Conservation (phyloP, 2,888 invertebrate species). For the Drosophila ochracea region DNA sequence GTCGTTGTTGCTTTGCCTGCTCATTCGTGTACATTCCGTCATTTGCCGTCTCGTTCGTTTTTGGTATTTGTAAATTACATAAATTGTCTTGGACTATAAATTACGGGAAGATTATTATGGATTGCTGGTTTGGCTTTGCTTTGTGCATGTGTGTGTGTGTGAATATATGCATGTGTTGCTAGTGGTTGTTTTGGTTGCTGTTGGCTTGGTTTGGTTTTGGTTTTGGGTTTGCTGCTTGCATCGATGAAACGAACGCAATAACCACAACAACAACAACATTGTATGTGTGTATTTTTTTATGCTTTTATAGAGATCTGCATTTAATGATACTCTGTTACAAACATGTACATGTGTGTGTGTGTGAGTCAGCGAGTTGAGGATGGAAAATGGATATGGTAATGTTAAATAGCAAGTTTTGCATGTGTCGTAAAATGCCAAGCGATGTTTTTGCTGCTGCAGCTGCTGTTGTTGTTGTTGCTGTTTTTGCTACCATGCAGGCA, state of each 20-base stretch:
- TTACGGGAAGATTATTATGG: conserved; percentile 79
- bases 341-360: conserved; percentile 19
- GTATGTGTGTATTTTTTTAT: conserved; percentile 48
- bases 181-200: conserved; percentile 30
- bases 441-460: conserved; percentile 12
- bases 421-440: conserved; percentile 59
- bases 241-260: conserved; percentile 54
- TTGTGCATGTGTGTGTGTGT: conserved; percentile 22
- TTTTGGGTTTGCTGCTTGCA: conserved; percentile 33
- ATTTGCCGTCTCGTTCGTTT: conserved; percentile 69
- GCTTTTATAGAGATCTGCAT: conserved; percentile 76
- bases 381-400: conserved; percentile 69
- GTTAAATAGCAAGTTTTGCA: conserved; percentile 65
- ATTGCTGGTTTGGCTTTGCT: conserved; percentile 58
- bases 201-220: conserved; percentile 54
- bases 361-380: conserved; percentile 47
- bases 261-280: conserved; percentile 35
- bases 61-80: conserved; percentile 79
- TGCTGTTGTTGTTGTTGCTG: conserved; percentile 5
- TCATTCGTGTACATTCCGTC: conserved; percentile 46
- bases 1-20: conserved; percentile 36
- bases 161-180: conserved; percentile 26
- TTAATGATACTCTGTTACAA: conserved; percentile 69
- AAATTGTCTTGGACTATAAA: conserved; percentile 79
- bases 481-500: conserved; percentile 8